Conservation (phyloP, 2,113 vertebrate genomes). For the Actenoides hombroni region DNA sequence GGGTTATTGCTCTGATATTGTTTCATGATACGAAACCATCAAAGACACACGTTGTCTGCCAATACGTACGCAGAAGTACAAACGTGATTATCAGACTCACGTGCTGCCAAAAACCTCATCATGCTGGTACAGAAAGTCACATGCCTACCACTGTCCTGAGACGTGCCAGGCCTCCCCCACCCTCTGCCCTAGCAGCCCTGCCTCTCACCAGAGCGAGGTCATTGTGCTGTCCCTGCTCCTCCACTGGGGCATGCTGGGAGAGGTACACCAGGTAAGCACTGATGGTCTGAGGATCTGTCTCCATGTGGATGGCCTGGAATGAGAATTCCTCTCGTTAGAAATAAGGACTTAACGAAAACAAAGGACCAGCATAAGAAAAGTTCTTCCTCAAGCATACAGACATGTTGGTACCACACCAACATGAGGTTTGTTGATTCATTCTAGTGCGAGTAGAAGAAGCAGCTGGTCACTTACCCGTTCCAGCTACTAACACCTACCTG, state of each 20-base stretch:
- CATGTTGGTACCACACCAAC: accelerated
- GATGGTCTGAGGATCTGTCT: conserved; percentile 95
- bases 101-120: not conserved
- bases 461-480: not conserved
- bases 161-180: not conserved
- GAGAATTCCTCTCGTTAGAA: not conserved
- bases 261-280: conserved; percentile 97
- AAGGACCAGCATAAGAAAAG: not conserved
- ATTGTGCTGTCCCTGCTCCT: conserved; percentile 92
- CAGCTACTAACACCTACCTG: conserved; percentile 77
- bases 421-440: not conserved
- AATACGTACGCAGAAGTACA: not conserved
- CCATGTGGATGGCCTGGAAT: conserved; percentile 93
- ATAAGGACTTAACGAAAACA: not conserved
- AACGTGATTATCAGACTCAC: not conserved
- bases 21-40: not conserved
- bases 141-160: not conserved
- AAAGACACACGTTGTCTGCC: not conserved
- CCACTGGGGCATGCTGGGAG: conserved; percentile 94
- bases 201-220: conserved; percentile 91
- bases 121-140: not conserved
- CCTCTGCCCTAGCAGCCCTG: not conserved
- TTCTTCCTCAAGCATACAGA: not conserved
- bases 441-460: not conserved
- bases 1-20: not conserved